phyloP scores from a whole-genome alignment of 2,797 vertebrate species.

The Sebastes miniatus region DNA sequence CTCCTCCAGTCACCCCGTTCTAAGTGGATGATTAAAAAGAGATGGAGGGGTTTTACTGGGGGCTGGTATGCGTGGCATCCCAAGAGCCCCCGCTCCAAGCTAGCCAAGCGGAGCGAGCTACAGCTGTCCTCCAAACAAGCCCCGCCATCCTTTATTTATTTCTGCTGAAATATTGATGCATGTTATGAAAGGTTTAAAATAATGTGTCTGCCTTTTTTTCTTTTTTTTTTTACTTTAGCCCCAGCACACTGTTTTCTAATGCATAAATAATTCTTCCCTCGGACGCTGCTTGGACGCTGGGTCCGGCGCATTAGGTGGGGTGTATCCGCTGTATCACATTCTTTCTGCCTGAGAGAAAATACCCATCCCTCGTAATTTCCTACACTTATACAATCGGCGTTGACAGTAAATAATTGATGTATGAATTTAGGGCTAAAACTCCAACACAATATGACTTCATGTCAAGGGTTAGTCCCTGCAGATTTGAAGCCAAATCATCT shows the following conservation, averaged over 20 bases:
- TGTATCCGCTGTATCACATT: slow-evolving; percentile 96
- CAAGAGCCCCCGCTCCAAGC: slow-evolving; percentile 86
- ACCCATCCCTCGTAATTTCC: slow-evolving; percentile 98
- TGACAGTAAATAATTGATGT: slow-evolving; percentile 99
- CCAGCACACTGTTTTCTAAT: slow-evolving; percentile 94
- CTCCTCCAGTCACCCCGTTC: slow-evolving; percentile 93
- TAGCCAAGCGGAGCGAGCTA: slow-evolving; percentile 92
- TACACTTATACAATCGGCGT: slow-evolving; percentile 98
- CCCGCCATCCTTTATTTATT: slow-evolving; percentile 99
- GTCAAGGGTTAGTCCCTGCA: slow-evolving; percentile 99
- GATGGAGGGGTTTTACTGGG: slow-evolving; percentile 97
- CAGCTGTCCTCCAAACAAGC: slow-evolving; percentile 99
- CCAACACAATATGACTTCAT: slow-evolving; percentile 99
- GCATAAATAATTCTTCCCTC: slow-evolving; percentile 97
- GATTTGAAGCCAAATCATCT: slow-evolving; percentile 95
- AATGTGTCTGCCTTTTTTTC: slow-evolving; percentile 91
- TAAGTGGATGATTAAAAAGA: slow-evolving; percentile 99
- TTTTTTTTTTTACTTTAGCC: slow-evolving; percentile 78
- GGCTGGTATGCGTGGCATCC: slow-evolving; percentile 91
- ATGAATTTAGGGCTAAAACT: slow-evolving; percentile 99
- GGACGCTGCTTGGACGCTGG: slow-evolving; percentile 88
- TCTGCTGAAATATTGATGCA: slow-evolving; percentile 99
- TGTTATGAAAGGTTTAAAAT: slow-evolving; percentile 99
- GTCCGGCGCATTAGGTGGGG: slow-evolving; percentile 88
- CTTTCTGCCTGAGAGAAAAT: slow-evolving; percentile 99